Conservation (phyloP, 2,888 invertebrate species). For the Bimastos eiseni region DNA sequence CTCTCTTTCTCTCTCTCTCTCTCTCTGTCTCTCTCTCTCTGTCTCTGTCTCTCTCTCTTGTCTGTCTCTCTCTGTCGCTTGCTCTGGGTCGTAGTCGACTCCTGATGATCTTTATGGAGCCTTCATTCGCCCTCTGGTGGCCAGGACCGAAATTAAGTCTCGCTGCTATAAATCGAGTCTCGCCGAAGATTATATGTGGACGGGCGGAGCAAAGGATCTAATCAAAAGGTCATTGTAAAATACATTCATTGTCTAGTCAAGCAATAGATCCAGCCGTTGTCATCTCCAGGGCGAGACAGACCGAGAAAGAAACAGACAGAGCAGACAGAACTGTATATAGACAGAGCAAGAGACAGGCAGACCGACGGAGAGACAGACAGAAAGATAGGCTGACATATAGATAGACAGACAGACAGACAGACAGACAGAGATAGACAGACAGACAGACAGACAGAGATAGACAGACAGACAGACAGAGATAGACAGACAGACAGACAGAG, state of each 20-base stretch:
- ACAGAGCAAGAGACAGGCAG: not conserved
- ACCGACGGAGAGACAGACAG: not conserved
- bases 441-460: not conserved
- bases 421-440: not conserved
- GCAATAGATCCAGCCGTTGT: not conserved
- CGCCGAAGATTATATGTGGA: not conserved
- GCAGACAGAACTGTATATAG: not conserved
- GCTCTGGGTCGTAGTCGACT: not conserved
- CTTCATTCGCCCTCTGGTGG: not conserved
- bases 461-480: not conserved
- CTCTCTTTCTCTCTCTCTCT: too few species aligned
- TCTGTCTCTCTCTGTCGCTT: not conserved
- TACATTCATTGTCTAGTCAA: not conserved
- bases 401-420: too few species aligned
- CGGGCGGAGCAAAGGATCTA: not conserved
- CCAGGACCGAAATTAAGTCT: not conserved
- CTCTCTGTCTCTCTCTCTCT: too few species aligned
- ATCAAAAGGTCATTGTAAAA: not conserved
- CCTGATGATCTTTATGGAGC: conserved; percentile 6
- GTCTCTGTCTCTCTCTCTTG: too few species aligned
- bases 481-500: not conserved
- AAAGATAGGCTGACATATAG: not conserved
- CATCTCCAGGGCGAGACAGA: not conserved
- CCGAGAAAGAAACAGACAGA: not conserved
- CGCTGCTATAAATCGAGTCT: not conserved